Evolutionary conservation across 2,113 vertebrate genomes (phyloP), one percentile per base, ranked within the genome.

Genomic region (Barnardius zonarius): DNA sequence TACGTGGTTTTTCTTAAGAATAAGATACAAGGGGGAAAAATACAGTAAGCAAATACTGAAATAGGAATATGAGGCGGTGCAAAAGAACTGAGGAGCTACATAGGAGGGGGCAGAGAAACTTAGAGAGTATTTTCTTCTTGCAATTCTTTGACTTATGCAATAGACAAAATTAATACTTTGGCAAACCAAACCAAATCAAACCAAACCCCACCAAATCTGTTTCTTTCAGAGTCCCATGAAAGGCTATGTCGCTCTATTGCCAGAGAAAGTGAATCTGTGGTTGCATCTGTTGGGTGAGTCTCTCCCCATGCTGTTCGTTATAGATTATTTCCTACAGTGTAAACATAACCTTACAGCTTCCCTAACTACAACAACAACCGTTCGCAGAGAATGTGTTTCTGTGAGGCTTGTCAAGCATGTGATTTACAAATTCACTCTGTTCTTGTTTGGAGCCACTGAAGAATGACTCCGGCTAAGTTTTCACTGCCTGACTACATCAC

Each of bases 261-360:
- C 93, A 97, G 94, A 94, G 97, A 98, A 86, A 98, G 97, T 7
- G 96, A 97, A 41, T 98, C 98, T 1, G 98, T 98, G n/a, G 98
- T 99, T 69, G 95, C 99, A 27, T 98, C 98, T 62, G 98, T 99
- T 41, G 98, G 98, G 99, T 99, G 97, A 97, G 97, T 94, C 48
- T 51, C 44, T 43, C 13, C 25, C 69, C 41, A 6, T 25, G 44
- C 17, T 64, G 27, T 17, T 57, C 75, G 48, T 49, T 5, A 76
- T 61, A 82, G 31, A 49, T 75, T 27, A 39, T 43, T 89, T 83
- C 33, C 66, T 52, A 5, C 0, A 39, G 15, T 28, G 44, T 57
- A 73, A 77, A 49, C 41, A 48, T 4, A 41, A 84, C 17, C 17
- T 74, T 30, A 39, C 3, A 66, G 51, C 55, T 67, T 39, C 22